A percentile compares a stretch with the other conserved stretches of the same genome.
These are phyloP conservation scores for Encarsia formosa DNA, from an alignment of 2,888 invertebrate genomes.

Conservation along the genomic window DNA sequence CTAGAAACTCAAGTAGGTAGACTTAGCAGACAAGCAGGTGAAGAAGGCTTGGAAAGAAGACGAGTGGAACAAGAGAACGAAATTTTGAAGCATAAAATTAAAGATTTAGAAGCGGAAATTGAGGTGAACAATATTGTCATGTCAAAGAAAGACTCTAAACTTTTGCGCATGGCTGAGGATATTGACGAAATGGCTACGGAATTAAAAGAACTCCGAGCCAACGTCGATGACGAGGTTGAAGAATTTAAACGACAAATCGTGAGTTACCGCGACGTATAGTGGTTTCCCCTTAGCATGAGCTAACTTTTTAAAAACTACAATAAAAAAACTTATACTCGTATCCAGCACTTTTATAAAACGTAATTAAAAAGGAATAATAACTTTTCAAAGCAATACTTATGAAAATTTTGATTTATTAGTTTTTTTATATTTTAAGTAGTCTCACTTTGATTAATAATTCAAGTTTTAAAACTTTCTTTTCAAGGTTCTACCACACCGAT, in stretches of 20 bases:
- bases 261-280: slow-evolving; percentile 48
- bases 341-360: too few species aligned
- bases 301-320: too few species aligned
- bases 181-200: slow-evolving; percentile 69
- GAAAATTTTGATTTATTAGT: too few species aligned
- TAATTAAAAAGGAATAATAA: too few species aligned
- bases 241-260: slow-evolving; percentile 51
- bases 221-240: slow-evolving; percentile 49
- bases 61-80: slow-evolving; percentile 68
- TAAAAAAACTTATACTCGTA: too few species aligned
- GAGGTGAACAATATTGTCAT: slow-evolving; percentile 65
- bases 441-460: too few species aligned
- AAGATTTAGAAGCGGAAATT: slow-evolving; percentile 62
- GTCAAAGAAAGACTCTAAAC: slow-evolving; percentile 67
- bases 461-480: too few species aligned
- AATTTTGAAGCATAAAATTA: slow-evolving; percentile 62
- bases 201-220: slow-evolving; percentile 53
- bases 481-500: too few species aligned
- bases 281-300: slow-evolving; percentile 34
- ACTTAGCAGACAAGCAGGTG: slow-evolving; percentile 77
- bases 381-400: too few species aligned
- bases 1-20: slow-evolving; percentile 86
- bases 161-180: slow-evolving; percentile 69
- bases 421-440: too few species aligned
- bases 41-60: slow-evolving; percentile 76